Base-by-base conservation (phyloP, 2,888 invertebrate genomes). In the Ophion ellenae region DNA sequence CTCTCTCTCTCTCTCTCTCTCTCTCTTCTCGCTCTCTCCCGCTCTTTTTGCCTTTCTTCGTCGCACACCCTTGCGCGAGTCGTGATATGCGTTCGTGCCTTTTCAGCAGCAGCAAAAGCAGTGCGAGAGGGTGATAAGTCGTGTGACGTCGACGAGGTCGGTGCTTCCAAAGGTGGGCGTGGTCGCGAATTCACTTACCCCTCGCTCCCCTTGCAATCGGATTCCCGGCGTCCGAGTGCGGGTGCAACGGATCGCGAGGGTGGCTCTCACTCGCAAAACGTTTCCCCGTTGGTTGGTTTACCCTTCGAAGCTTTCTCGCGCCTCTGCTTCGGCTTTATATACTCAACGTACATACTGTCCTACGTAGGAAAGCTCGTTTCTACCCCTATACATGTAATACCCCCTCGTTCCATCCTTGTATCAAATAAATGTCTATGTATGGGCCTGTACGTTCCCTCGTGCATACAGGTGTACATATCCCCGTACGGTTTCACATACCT, bases 81-180 rank as follows among this genome's bases (percentile, higher is more conserved):
- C 28, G 69, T 47, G 32, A n/a, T 47, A 0, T 14, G 64, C 69
- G 57, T 74, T 74, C 74, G 77, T 82, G 79, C 82, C 77, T 81
- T 84, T 78, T 84, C 80, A 83, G 77, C 84, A 84, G 81, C 79
- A 88, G 81, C 86, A 87, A 81, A 84, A 81, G 83, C 87, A 81
- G 85, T 83, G 84, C 83, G 91, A 93, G 93, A 92, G 93, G 93
- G 93, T 93, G 94, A 94, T 94, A 94, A 93, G 93, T 94, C 93
- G 93, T 92, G 93, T 91, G 93, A 93, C 92, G 92, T 91, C 91
- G 92, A 91, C 91, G 91, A 91, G 91, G 91, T 90, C 89, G 92
- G 91, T 92, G 92, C 92, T 92, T 91, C 89, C 89, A 89, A 89
- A 90, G 89, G 90, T 91, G 90, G 92, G 93, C 93, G 92, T 92